phyloP scores from a whole-genome alignment of 2,888 invertebrate species.

The Nematopogon swammerdamellus region DNA sequence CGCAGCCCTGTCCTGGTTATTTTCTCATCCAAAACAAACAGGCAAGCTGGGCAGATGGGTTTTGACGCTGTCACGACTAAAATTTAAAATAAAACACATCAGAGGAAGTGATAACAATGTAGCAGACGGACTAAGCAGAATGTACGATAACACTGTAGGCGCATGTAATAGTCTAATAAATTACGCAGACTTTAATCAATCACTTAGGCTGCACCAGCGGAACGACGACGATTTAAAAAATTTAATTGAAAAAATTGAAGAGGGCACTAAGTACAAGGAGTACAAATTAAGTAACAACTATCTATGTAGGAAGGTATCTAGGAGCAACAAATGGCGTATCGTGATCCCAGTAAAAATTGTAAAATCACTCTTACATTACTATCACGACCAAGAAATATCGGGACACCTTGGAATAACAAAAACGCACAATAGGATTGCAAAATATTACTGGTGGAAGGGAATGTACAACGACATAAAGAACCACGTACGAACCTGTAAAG shows the following conservation, averaged over 20 bases:
- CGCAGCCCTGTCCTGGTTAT: conserved; percentile 5
- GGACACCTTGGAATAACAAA: not conserved
- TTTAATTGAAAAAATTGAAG: not conserved
- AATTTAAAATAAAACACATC: not conserved
- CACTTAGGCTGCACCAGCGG: not conserved
- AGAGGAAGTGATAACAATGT: not conserved
- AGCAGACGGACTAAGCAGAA: not conserved
- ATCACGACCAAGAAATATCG: not conserved
- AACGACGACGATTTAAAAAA: not conserved
- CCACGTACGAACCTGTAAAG: not conserved
- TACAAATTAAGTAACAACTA: not conserved
- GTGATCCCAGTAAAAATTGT: not conserved
- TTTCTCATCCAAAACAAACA: conserved; percentile 3
- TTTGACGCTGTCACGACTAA: not conserved
- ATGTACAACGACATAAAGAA: not conserved
- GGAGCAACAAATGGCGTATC: not conserved
- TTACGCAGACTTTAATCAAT: not conserved
- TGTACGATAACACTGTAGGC: not conserved
- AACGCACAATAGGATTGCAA: not conserved
- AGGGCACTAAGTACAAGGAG: not conserved
- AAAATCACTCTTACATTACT: not conserved
- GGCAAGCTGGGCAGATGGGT: not conserved
- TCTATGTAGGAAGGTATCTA: not conserved
- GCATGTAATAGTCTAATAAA: not conserved
- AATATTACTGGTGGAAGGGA: not conserved